Base-by-base conservation (phyloP, 2,797 vertebrate genomes). In the Kryptolebias ocellatus region DNA sequence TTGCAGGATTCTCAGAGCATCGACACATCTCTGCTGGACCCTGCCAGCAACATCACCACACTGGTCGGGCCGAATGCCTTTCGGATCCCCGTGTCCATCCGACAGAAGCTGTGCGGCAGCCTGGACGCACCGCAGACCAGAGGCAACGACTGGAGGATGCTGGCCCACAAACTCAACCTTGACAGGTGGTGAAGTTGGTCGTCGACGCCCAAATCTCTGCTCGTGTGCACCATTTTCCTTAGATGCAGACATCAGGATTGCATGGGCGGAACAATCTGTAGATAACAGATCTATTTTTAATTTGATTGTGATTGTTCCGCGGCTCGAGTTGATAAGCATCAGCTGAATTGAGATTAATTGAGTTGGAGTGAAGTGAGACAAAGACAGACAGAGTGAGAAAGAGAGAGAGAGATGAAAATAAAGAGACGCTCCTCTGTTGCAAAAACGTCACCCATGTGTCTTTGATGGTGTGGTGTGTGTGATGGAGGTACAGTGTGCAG, bases 141-240 rank as follows among this genome's bases (percentile, higher is more conserved):
- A 50, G 98, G 98, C 52, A 98, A 99, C 0, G 98, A 99, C 93
- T 99, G 98, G 98, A 92, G 98, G 86, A 96, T 98, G 96, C 81
- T 99, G 86, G 98, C 98, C 12, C 98, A 98, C 87, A 99, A 99
- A 87, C 95, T 99, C 20, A 96, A 94, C 88, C 92, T 99, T 89
- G 98, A 98, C 95, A 96, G 98, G 98, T 98, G 63, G 42, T 85
- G 74, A 28, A 60, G 39, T 3, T 59, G 75, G 65, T 62, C n/a
- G 1, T 20, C 55, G 67, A 70, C 44, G 74, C 15, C 54, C 28
- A 24, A 60, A 71, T 75, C 49, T 20, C n/a, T 47, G 20, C 16
- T 28, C 20, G 39, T 58, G 62, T 49, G 31, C 28, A 65, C 20
- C 47, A 49, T 59, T 55, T 67, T 58, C 31, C 53, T 67, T 53